Evolutionary conservation across 2,113 vertebrate genomes (phyloP), one percentile per base, ranked within the genome.

Genomic region (Zapus hudsonius): DNA sequence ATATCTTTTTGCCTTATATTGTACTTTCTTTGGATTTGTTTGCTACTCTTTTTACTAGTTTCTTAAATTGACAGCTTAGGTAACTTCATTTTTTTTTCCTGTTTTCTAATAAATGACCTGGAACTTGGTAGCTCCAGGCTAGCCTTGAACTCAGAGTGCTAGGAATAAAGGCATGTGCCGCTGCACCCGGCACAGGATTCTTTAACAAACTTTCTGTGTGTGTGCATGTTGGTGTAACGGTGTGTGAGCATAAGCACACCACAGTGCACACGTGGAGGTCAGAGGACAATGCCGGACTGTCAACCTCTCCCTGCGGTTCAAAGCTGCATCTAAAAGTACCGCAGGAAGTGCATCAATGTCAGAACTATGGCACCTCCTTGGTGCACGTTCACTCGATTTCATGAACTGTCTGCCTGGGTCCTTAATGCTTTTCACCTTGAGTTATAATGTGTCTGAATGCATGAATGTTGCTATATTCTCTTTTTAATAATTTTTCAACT

Each of bases 71-170:
- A 92, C 93, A 82, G 33, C 22, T 90, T 57, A 90, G 16, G 31
- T 87, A 36, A 89, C 69, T 94, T 82, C 78, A 84, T 94, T 73
- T 69, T 6, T 63, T 22, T 52, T 55, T 90, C 47, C 55, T 74
- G 3, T 85, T 95, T 87, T 95, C 74, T 70, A 92, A 93, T 92
- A 88, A 91, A 84, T 12, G 25, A 47, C 12, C 47, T 47, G 47
- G 47, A 47, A 47, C 47, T 47, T 12, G 12, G 47, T 47, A 47
- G 47, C 47, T 12, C 47, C 47, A 47, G 47, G 47, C 47, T 47
- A 12, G 47, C 47, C 47, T 47, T 47, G 47, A 47, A 47, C 47
- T 47, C 47, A 47, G 47, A 47, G 47, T 47, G 12, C 47, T 12
- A 47, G 47, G 7, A 47, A 47, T 47, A 47, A 47, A 47, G 47